Conservation (phyloP, 2,797 vertebrate genomes). For the Hydrocynus forskahlii region DNA sequence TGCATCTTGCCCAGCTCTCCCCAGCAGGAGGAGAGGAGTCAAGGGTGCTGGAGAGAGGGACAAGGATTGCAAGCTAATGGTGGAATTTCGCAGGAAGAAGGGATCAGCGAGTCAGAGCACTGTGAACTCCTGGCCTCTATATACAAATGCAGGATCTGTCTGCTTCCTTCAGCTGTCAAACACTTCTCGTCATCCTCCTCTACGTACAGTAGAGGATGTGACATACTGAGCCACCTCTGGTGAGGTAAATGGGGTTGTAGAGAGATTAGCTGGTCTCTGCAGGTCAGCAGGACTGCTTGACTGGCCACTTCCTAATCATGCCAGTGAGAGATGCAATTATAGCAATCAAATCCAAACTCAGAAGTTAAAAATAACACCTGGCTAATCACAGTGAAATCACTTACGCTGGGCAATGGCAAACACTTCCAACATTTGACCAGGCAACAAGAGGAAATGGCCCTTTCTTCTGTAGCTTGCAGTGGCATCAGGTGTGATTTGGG, state of each 20-base stretch:
- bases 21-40: slow-evolving; percentile 22
- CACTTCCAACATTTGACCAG: no score
- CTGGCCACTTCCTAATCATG: slow-evolving; percentile 12
- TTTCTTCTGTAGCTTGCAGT: no score
- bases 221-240: not conserved
- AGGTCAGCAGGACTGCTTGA: not conserved
- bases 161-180: not conserved
- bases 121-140: slow-evolving; percentile 27
- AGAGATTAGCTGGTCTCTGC: slow-evolving; percentile 17
- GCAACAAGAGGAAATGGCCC: no score
- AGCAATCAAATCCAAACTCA: slow-evolving; percentile 33
- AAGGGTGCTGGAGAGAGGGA: slow-evolving; percentile 30
- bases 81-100: slow-evolving; percentile 30
- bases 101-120: slow-evolving; percentile 33
- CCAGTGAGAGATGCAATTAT: slow-evolving; percentile 29
- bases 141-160: slow-evolving; percentile 40
- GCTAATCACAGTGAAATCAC: slow-evolving; percentile 26
- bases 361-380: slow-evolving; percentile 22
- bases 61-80: slow-evolving; percentile 47
- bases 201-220: not conserved
- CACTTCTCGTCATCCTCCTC: not conserved
- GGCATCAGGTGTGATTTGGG: no score
- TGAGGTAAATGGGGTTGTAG: slow-evolving; percentile 8
- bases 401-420: not conserved
- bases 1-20: slow-evolving; percentile 30